These are phyloP conservation scores for Plectrocnemia conspersa DNA, from an alignment of 1,140 invertebrate species.

Conservation along the genomic window DNA sequence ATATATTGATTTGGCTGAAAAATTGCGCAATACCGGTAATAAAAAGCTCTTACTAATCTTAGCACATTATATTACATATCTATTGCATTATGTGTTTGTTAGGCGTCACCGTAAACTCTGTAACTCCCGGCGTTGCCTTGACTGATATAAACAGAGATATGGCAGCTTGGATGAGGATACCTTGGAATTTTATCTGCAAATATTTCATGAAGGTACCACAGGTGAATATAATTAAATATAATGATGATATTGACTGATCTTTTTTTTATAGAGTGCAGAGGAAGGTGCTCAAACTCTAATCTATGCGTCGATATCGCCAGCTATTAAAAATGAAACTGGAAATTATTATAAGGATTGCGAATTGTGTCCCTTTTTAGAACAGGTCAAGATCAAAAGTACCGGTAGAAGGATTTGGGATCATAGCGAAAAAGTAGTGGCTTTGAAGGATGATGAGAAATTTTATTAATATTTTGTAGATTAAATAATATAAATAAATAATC, in stretches of 20 bases:
- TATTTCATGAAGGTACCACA: slow-evolving; percentile 20
- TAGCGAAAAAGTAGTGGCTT: slow-evolving; percentile 23
- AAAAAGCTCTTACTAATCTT: background rate
- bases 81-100: slow-evolving; percentile 5
- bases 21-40: slow-evolving; percentile 62
- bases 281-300: slow-evolving; percentile 70
- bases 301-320: slow-evolving; percentile 42
- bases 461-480: slow-evolving; percentile 1
- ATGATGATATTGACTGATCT: slow-evolving; percentile 1
- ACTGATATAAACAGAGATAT: slow-evolving; percentile 44
- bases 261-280: slow-evolving; percentile 59
- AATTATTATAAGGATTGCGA: slow-evolving; percentile 63
- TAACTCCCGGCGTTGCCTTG: slow-evolving; percentile 70
- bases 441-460: slow-evolving; percentile 18
- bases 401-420: slow-evolving; percentile 18
- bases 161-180: slow-evolving; percentile 41
- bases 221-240: background rate
- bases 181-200: slow-evolving; percentile 12
- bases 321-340: slow-evolving; percentile 45
- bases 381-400: slow-evolving; percentile 36
- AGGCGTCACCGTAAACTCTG: slow-evolving; percentile 69
- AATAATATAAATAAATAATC: too few relatives aligned
- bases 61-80: background rate
- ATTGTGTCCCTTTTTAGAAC: slow-evolving; percentile 35
- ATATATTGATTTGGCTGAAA: slow-evolving; percentile 67